phyloP scores from a whole-genome alignment of 2,888 invertebrate species.

The Pachymerium ferrugineum region DNA sequence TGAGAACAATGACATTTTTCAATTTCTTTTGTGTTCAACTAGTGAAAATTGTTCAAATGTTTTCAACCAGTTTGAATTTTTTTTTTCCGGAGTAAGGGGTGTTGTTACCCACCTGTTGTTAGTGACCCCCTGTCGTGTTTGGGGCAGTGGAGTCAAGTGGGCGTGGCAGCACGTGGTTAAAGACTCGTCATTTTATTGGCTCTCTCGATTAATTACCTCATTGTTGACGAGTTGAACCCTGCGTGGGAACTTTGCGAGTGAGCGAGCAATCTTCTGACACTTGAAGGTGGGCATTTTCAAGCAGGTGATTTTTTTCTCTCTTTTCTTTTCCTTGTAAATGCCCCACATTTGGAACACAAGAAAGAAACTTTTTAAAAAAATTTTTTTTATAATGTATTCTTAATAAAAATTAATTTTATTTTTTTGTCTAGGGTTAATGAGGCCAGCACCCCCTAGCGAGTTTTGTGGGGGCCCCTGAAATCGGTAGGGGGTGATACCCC shows the following conservation, averaged over 20 bases:
- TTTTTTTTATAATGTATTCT: no score
- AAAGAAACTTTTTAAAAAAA: neutral
- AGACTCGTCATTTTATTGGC: neutral
- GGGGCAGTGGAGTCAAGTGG: neutral
- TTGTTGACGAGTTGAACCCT: neutral
- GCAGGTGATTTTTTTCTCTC: no score
- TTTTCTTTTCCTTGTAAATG: no score
- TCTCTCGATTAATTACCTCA: neutral
- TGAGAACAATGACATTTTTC: no score
- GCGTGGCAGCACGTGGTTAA: neutral
- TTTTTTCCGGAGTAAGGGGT: neutral
- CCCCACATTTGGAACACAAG: neutral
- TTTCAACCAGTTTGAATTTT: no score
- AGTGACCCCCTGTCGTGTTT: neutral
- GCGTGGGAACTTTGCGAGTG: neutral
- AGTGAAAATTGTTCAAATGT: no score
- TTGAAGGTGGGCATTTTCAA: neutral
- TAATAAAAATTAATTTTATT: no score
- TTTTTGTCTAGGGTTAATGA: no score
- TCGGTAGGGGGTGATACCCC: no score
- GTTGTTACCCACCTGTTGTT: neutral
- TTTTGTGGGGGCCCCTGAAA: no score
- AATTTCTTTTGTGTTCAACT: no score
- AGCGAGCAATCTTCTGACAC: neutral
- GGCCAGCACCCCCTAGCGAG: no score